Base-by-base conservation (phyloP, 2,113 vertebrate genomes). In the Poicephalus gulielmi region DNA sequence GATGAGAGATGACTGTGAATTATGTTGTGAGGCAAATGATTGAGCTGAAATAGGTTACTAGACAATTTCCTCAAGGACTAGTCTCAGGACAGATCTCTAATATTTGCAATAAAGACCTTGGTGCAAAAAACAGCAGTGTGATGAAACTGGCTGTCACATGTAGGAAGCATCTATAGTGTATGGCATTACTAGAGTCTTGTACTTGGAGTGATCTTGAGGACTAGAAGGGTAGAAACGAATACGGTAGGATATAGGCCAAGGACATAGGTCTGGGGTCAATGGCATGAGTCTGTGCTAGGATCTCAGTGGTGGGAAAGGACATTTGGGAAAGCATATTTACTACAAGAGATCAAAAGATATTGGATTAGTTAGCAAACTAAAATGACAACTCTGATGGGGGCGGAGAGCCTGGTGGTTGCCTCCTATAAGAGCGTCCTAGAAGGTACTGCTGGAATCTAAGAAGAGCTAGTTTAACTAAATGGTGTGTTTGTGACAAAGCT, bases 1-100 rank as follows among this genome's bases (percentile, higher is more conserved):
- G 86, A 86, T 91, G 66, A 94, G 60, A 93, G 73, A 92, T 75
- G 92, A 89, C 83, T 68, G 28, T 78, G 66, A 84, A 39, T 94
- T 89, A 50, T 17, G 11, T 81, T 95, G 64, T 84, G 80, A 95
- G 55, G 77, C 33, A 95, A 91, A 95, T 84, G 80, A 91, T 94
- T 66, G 86, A 74, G 57, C 73, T 94, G 80, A 57, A 94, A 87
- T 57, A 89, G 66, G 52, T 86, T 94, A 49, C 81, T 64, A 86
- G 39, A 82, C 43, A 89, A 84, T 95, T 96, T 96, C 37, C 74
- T 92, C 66, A 91, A 91, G 69, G 83, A 64, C 69, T 90, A 12
- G 41, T 91, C 69, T 89, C 66, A 57, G 77, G 57, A 64, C 33
- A 91, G 52, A 82, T 52, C 88, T 91, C 83, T 91, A 78, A 22